Base-by-base conservation (phyloP, 1,140 invertebrate genomes). In the Drosophila trapezifrons region DNA sequence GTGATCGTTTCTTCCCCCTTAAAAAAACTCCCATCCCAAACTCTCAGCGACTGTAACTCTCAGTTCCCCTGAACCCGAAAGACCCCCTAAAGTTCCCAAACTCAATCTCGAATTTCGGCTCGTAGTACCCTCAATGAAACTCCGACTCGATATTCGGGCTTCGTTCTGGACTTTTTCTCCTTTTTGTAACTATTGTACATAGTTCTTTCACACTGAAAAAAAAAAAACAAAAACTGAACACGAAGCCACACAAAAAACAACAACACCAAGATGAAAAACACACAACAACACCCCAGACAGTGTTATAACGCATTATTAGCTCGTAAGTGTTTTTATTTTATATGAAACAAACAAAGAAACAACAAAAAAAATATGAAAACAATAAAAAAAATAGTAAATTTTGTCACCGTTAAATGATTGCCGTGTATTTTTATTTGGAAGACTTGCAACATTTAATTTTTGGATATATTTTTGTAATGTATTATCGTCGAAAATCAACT, bases 301-400 rank as follows among this genome's bases (percentile, higher is more conserved):
- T 91, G 89, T 91, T 91, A 90, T 90, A 90, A 90, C 89, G 89
- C 89, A 91, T 91, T 90, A 81, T 81, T 91, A 91, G 90, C 55
- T 66, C 35, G 69, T 91, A 91, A 91, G 90, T 91, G 90, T 91
- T 91, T 90, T 91, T 91, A 91, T 91, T 90, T 90, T 90, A 89
- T 81, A 90, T 91, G 90, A 91, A 91, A 91, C 90, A 91, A 91
- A 91, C 90, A 91, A 91, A 91, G 84, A 91, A 90, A 90, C 84
- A 90, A 91, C 90, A 91, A 91, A 91, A 91, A 90, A 91, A 85
- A 71, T 83, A 77, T 85, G 85, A 91, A 91, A 91, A 91, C 63
- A 90, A 91, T 87, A 90, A 91, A 91, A 91, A 91, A 91, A 91
- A 91, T 91, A 91, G 90, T 87, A 91, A 91, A 91, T 91, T 91